Conservation (phyloP, 2,113 vertebrate species). For the Andinoacara biseriatus region DNA sequence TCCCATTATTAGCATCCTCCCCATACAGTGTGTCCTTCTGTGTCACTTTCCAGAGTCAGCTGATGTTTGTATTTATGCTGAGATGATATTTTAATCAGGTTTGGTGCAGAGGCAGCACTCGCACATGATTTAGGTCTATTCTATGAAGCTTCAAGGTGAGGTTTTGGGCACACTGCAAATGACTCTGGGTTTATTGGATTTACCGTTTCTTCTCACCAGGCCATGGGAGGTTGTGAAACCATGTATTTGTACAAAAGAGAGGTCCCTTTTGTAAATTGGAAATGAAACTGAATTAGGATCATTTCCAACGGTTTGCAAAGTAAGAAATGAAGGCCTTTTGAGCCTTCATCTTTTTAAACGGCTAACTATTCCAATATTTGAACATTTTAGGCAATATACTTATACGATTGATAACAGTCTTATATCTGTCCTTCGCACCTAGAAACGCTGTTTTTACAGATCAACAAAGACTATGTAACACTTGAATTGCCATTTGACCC, state of each 20-base stretch:
- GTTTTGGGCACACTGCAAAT: conserved; percentile 3
- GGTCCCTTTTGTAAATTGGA: neutral
- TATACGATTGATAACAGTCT: neutral
- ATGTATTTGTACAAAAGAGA: neutral
- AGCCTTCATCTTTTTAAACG: neutral
- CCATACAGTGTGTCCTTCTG: conserved; percentile 38
- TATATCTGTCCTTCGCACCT: neutral
- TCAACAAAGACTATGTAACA: neutral
- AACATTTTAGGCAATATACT: neutral
- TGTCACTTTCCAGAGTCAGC: conserved; percentile 45
- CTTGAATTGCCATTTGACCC: neutral
- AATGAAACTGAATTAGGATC: neutral
- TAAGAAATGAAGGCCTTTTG: neutral
- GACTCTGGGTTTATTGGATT: neutral
- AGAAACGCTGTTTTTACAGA: neutral
- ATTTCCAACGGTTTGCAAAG: neutral
- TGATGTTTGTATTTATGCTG: conserved; percentile 9
- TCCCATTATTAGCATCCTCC: conserved; percentile 44
- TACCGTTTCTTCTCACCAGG: neutral
- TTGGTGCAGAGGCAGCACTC: neutral
- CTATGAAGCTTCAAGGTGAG: conserved; percentile 22
- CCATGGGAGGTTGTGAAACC: neutral
- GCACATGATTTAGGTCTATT: neutral
- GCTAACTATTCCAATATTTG: neutral
- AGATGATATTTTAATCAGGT: conserved; percentile 18